Conservation (phyloP, 2,797 vertebrate genomes). For the Fistularia tabacaria region DNA sequence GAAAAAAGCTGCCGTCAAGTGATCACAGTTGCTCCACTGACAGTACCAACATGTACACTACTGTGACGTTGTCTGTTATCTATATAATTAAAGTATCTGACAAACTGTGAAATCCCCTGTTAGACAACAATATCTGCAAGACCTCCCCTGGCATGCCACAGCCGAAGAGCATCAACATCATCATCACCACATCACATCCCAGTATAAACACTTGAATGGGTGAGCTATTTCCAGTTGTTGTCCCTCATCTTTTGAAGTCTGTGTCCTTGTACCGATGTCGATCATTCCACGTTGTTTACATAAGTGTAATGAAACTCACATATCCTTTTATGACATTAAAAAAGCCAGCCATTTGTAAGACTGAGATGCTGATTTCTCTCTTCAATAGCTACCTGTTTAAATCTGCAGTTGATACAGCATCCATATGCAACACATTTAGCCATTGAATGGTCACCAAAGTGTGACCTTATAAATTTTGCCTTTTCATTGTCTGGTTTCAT, state of each 20-base stretch:
- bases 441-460: slow-evolving; percentile 17
- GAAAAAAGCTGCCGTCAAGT: slow-evolving; percentile 34
- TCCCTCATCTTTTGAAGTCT: slow-evolving; percentile 32
- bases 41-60: slow-evolving; percentile 47
- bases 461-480: slow-evolving; percentile 28
- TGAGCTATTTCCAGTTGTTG: slow-evolving; percentile 41
- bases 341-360: slow-evolving; percentile 42
- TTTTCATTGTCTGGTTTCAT: slow-evolving; percentile 26
- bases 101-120: slow-evolving; percentile 59
- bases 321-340: slow-evolving; percentile 31
- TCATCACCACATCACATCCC: slow-evolving; percentile 20
- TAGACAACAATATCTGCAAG: not conserved
- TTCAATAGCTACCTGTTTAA: slow-evolving; percentile 9
- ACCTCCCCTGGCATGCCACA: slow-evolving; percentile 27
- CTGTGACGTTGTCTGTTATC: slow-evolving; percentile 57
- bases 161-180: slow-evolving; percentile 13
- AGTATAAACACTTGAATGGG: slow-evolving; percentile 13
- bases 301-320: slow-evolving; percentile 42
- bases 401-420: slow-evolving; percentile 29
- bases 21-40: slow-evolving; percentile 49
- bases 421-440: slow-evolving; percentile 23
- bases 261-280: slow-evolving; percentile 48
- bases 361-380: slow-evolving; percentile 26
- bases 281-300: slow-evolving; percentile 49
- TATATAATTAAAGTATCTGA: slow-evolving; percentile 39